A percentile compares a stretch with the other conserved stretches of the same genome.
These are phyloP conservation scores for Drosophila kambysellisi DNA, from an alignment of 2,888 invertebrate species.

Conservation along the genomic window DNA sequence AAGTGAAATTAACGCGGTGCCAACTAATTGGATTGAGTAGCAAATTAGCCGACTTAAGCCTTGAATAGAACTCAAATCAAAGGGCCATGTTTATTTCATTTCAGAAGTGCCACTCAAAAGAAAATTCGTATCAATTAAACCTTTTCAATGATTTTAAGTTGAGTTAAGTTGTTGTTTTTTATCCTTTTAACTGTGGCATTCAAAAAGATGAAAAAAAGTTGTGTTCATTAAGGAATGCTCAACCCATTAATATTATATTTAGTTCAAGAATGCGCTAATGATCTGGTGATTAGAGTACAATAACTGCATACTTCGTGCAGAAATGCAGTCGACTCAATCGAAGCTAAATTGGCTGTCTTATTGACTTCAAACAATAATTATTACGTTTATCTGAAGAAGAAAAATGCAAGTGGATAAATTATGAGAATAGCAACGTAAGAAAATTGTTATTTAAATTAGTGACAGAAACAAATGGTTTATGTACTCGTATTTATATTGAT, in stretches of 20 bases:
- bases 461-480: not conserved
- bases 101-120: not conserved
- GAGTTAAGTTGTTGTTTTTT: not conserved
- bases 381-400: not conserved
- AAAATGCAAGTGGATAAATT: not conserved
- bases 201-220: not conserved
- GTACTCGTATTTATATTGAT: not conserved
- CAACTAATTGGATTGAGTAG: conserved; percentile 5
- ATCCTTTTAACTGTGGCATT: not conserved
- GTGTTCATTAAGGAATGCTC: not conserved
- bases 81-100: not conserved
- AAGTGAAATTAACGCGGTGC: not conserved
- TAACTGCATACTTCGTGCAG: not conserved
- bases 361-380: not conserved
- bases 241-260: not conserved
- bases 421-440: not conserved
- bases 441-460: not conserved
- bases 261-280: conserved; percentile 2
- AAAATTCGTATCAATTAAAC: not conserved
- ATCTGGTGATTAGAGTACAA: not conserved
- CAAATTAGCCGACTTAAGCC: not conserved
- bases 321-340: not conserved
- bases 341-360: not conserved
- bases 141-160: not conserved
- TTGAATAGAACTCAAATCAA: not conserved